A percentile compares a stretch with the other conserved stretches of the same genome.
Conservation (phyloP, 1,140 invertebrate species). For the Drosophila kohkoa region DNA sequence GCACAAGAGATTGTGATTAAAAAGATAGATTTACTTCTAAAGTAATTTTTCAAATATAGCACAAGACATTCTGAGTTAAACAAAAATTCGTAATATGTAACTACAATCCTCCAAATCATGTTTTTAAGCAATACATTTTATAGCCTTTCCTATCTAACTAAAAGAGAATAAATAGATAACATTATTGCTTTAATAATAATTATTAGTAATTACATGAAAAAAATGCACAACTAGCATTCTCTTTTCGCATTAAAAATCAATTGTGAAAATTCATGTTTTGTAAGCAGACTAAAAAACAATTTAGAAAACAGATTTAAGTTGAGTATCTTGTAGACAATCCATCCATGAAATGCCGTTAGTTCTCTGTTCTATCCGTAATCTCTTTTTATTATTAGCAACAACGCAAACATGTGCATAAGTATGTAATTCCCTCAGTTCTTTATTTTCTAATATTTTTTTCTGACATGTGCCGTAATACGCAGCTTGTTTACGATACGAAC, state of each 20-base stretch:
- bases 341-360: not conserved
- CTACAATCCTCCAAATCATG: too few species aligned
- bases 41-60: too few species aligned
- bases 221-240: not conserved
- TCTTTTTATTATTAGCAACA: not conserved
- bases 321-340: not conserved
- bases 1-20: too few species aligned
- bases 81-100: too few species aligned
- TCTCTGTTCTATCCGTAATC: not conserved
- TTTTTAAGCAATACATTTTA: too few species aligned
- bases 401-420: not conserved
- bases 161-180: too few species aligned
- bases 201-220: not conserved
- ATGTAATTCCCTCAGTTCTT: not conserved
- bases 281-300: not conserved
- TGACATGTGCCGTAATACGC: conserved; percentile 11
- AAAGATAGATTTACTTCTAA: too few species aligned
- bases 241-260: too few species aligned
- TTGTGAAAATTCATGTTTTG: too few species aligned
- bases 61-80: too few species aligned
- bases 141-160: too few species aligned
- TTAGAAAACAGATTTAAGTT: not conserved
- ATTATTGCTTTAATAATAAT: not conserved
- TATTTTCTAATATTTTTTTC: conserved; percentile 1
- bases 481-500: conserved; percentile 2